Conservation (phyloP, 2,888 invertebrate species). For the Oscheius myriophilus region DNA sequence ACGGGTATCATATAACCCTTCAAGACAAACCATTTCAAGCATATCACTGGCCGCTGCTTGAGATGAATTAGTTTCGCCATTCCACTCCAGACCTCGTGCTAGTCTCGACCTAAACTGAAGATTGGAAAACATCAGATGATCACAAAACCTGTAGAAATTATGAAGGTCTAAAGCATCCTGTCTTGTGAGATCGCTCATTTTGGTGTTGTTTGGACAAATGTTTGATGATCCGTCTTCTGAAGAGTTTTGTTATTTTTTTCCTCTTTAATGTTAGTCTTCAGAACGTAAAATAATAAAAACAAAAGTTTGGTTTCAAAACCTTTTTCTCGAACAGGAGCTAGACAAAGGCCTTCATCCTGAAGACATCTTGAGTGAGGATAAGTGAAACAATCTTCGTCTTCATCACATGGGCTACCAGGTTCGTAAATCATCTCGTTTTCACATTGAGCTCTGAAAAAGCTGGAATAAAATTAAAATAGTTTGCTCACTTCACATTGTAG, state of each 20-base stretch:
- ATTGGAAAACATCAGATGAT: no score
- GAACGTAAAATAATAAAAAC: no score
- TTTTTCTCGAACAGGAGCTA: constrained; percentile 33
- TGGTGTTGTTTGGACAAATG: constrained; percentile 37
- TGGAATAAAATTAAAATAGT: not conserved
- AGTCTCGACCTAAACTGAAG: constrained; percentile 36
- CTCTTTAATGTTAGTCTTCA: no score
- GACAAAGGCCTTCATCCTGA: constrained; percentile 40
- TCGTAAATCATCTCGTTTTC: constrained; percentile 53
- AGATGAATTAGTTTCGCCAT: constrained; percentile 46
- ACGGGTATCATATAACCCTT: not conserved
- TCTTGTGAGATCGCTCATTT: constrained; percentile 40
- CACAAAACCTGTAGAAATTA: constrained; percentile 51
- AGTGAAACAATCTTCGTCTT: constrained; percentile 47
- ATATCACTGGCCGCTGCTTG: constrained; percentile 45
- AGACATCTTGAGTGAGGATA: constrained; percentile 51
- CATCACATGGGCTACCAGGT: constrained; percentile 42
- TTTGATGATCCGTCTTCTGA: constrained; percentile 32
- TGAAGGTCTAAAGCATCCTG: constrained; percentile 43
- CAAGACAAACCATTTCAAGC: constrained; percentile 43
- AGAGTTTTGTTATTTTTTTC: not conserved
- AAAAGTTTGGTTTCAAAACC: constrained; percentile 9
- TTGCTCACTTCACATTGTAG: constrained; percentile 44
- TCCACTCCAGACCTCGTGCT: constrained; percentile 46
- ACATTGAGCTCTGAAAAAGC: constrained; percentile 40